phyloP scores from a whole-genome alignment of 2,797 vertebrate genomes.

The Dendrocincla fuliginosa region DNA sequence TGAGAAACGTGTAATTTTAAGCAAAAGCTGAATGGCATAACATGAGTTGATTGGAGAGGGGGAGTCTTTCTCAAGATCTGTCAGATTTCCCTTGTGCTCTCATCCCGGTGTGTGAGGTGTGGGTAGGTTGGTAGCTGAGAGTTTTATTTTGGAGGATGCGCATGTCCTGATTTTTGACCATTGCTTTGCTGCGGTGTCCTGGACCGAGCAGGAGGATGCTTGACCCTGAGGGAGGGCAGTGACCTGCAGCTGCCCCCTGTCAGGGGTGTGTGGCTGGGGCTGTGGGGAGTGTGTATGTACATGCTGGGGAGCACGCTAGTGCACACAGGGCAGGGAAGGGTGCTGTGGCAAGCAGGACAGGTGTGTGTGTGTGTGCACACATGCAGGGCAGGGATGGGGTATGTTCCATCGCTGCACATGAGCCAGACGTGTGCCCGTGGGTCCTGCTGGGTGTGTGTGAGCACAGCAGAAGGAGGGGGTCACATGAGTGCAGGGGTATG shows the following conservation, averaged over 20 bases:
- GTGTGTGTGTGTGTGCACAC: too few species aligned
- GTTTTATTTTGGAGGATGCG: not conserved
- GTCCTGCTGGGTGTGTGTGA: not conserved
- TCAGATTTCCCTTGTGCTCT: not conserved
- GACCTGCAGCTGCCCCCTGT: not conserved
- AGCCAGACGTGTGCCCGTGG: not conserved
- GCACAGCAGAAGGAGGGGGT: not conserved
- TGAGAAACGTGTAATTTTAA: not conserved
- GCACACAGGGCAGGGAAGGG: fast-evolving
- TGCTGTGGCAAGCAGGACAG: not conserved
- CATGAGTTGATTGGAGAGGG: not conserved
- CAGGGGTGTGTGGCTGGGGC: not conserved
- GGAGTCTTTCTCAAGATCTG: not conserved
- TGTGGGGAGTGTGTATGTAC: fast-evolving
- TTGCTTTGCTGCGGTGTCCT: fast-evolving
- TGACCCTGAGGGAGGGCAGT: not conserved
- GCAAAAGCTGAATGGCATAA: not conserved
- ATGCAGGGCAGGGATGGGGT: not conserved
- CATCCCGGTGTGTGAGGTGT: fast-evolving
- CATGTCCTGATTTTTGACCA: fast-evolving
- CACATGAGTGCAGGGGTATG: too few species aligned
- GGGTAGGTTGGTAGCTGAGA: not conserved
- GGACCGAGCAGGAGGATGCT: not conserved
- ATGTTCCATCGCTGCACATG: fast-evolving
- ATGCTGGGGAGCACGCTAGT: not conserved